A percentile compares a stretch with the other conserved stretches of the same genome.
Conservation (phyloP, 2,888 invertebrate genomes). For the Troides helena region DNA sequence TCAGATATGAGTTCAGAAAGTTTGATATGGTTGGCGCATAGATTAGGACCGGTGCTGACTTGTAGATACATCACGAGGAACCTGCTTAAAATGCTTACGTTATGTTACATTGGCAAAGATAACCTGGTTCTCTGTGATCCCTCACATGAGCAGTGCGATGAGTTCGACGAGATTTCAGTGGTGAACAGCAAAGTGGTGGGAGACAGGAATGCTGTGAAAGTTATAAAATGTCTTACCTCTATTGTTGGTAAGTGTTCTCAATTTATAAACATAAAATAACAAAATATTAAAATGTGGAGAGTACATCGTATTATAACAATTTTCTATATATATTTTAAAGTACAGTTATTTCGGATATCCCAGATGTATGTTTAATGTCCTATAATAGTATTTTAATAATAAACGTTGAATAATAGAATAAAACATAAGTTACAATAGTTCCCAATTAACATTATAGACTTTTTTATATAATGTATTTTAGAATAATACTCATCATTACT, state of each 20-base stretch:
- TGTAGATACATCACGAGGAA: constrained; percentile 94
- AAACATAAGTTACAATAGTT: too few relatives aligned
- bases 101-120: constrained; percentile 94
- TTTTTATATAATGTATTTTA: too few relatives aligned
- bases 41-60: constrained; percentile 95
- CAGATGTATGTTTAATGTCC: too few relatives aligned
- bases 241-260: constrained; percentile 84
- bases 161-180: constrained; percentile 82
- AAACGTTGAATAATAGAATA: too few relatives aligned
- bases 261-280: not conserved
- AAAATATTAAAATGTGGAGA: not conserved
- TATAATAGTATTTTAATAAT: too few relatives aligned
- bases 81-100: constrained; percentile 94
- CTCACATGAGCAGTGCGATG: constrained; percentile 56
- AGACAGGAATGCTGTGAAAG: constrained; percentile 90
- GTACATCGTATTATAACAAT: too few relatives aligned
- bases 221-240: constrained; percentile 93
- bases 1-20: constrained; percentile 94
- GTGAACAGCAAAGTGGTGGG: constrained; percentile 85
- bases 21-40: constrained; percentile 94
- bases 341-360: too few relatives aligned
- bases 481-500: too few relatives aligned
- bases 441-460: too few relatives aligned
- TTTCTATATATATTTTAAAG: too few relatives aligned
- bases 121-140: constrained; percentile 80